These are phyloP conservation scores for Gerris buenoi DNA, from an alignment of 1,140 invertebrate species.

Conservation along the genomic window DNA sequence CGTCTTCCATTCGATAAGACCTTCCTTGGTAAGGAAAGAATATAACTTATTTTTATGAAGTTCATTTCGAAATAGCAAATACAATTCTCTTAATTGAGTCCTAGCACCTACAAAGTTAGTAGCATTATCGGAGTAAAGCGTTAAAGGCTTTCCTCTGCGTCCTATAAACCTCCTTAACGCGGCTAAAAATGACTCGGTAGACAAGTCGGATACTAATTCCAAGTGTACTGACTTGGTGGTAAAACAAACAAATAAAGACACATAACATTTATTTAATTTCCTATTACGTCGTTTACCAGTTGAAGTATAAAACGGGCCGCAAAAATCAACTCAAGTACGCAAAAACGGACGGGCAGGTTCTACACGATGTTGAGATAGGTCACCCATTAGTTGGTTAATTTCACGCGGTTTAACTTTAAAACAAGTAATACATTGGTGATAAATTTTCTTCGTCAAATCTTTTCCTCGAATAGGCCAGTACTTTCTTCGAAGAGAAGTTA, in stretches of 20 bases:
- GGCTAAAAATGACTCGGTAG: slow-evolving; percentile 19
- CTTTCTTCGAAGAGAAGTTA: slow-evolving; percentile 1
- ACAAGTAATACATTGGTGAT: slow-evolving; percentile 12
- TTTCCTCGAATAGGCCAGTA: slow-evolving; percentile 11
- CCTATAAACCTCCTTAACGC: slow-evolving; percentile 21
- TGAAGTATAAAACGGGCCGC: slow-evolving; percentile 14
- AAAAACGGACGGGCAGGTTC: slow-evolving; percentile 9
- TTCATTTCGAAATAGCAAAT: neutral
- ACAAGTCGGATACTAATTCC: slow-evolving; percentile 21
- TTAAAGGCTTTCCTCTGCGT: slow-evolving; percentile 9
- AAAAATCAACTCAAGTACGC: slow-evolving; percentile 17
- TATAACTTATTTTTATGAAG: neutral
- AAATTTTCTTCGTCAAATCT: neutral
- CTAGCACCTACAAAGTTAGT: slow-evolving; percentile 15
- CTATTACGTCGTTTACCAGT: neutral
- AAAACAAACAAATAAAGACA: slow-evolving; percentile 23
- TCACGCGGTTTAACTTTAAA: slow-evolving; percentile 5
- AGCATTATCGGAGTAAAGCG: slow-evolving; percentile 13
- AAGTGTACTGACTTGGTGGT: slow-evolving; percentile 23
- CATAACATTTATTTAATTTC: slow-evolving; percentile 6
- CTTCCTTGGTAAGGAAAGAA: neutral
- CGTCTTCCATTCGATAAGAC: neutral
- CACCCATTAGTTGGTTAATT: slow-evolving; percentile 11
- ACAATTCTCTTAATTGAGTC: neutral
- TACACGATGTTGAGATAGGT: slow-evolving; percentile 13